Percentiles rank a stretch among this genome's conserved stretches.
These are phyloP conservation scores for Dryobotodes eremita DNA, from an alignment of 2,888 invertebrate genomes.

Conservation along the genomic window DNA sequence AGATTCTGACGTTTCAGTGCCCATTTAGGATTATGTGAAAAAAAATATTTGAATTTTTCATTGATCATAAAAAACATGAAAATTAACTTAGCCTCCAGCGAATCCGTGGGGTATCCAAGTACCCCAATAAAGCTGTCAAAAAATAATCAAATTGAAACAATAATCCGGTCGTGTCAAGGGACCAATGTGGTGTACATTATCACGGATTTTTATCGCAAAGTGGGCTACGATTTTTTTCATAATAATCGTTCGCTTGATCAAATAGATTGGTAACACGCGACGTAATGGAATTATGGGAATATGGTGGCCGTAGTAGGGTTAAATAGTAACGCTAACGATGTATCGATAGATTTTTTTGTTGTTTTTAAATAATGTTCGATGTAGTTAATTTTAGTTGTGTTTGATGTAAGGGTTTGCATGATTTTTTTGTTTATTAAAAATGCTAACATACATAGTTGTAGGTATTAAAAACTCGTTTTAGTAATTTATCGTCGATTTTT, in stretches of 20 bases:
- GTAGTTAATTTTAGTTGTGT: constrained; percentile 3
- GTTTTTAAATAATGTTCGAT: neutral
- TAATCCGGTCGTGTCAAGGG: constrained; percentile 50
- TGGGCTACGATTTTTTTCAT: constrained; percentile 51
- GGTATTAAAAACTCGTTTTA: neutral
- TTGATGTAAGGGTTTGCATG: neutral
- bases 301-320: constrained; percentile 14
- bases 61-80: constrained; percentile 26
- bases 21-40: no score
- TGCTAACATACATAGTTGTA: neutral
- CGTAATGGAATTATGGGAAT: constrained; percentile 7
- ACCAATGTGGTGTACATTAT: constrained; percentile 59
- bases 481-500: neutral
- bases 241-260: constrained; percentile 60
- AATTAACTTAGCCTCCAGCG: constrained; percentile 17
- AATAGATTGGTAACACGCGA: constrained; percentile 58
- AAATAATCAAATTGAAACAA: constrained; percentile 58
- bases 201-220: constrained; percentile 64
- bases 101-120: constrained; percentile 18
- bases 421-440: neutral
- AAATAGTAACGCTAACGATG: constrained; percentile 33
- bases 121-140: constrained; percentile 62
- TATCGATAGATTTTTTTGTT: constrained; percentile 23
- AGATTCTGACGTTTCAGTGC: no score
- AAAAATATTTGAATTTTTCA: no score